Evolutionary conservation across 2,113 vertebrate species (phyloP), one percentile per base, ranked within the genome.

Genomic region (Elephas maximus): DNA sequence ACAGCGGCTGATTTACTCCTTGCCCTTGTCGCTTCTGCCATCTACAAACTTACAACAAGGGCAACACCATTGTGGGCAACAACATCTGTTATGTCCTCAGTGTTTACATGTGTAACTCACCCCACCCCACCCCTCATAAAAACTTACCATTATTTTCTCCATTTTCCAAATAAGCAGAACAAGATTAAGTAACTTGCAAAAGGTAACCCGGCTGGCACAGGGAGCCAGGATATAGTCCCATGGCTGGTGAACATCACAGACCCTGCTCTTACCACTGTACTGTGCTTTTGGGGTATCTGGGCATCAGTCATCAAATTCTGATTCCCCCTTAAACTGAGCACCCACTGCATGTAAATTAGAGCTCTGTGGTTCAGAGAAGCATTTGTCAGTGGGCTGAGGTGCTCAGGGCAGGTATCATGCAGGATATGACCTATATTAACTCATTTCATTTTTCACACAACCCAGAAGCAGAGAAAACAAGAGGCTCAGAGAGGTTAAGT

Each of bases 1-100:
- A 97, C 96, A 98, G n/a, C 90, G 67, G 96, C 94, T 95, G 92
- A 97, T 96, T 97, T 88, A 96, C 86, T 97, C 51, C 1, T 53
- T 92, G 8, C 26, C 96, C 98, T 96, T 97, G 30, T 45, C 80
- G 20, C 71, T 37, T 45, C 62, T 94, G 18, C 18, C 67, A 44
- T 93, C 81, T 96, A 33, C 15, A 94, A 67, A 80, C 44, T n/a
- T 37, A 81, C 20, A 74, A 48, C 1, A 65, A 63, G 4, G 23
- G 37, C 79, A 74, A 41, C 11, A 44, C 33, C 20, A 63, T n/a
- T 5, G 0, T 86, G 77, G 53, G 48, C 6, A 76, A 37, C 2
- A 37, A 21, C 44, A 21, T 51, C 45, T 94, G 14, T 45, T 77
- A 23, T 89, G 81, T 93, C 81, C 44, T 44, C 89, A 73, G 33